Evolutionary conservation across 2,888 invertebrate genomes (phyloP), one percentile per base, ranked within the genome.

Genomic region (Leptinotarsa haldemani): DNA sequence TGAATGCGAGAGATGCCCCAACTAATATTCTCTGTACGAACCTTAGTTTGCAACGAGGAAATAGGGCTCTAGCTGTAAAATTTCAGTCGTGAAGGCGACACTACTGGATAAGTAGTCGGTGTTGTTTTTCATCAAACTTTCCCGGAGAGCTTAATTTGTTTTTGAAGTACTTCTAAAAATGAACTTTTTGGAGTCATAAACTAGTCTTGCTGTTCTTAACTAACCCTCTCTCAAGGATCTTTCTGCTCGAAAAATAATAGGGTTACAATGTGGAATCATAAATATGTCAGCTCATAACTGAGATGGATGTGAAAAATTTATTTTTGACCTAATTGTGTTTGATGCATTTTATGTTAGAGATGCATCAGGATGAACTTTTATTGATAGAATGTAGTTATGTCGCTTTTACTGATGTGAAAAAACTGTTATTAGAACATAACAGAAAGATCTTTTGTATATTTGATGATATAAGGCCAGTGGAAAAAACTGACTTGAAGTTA

Each of bases 111-210:
- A 78, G 69, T 78, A 71, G 69, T 73, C 58, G 56, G 72, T 74
- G 70, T 75, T 80, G 77, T 79, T 78, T 79, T 79, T 78, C 77
- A 76, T 76, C 67, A 74, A 77, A 79, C 74, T 78, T 79, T 76
- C 73, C 65, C 74, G 77, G 47, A 61, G 75, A 79, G 74, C 75
- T 77, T 79, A 79, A 79, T 80, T 80, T 79, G 78, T 77, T 77
- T 79, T 77, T 78, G 74, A 77, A 70, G 69, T 77, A 79, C 75
- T 79, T 77, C 75, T 53, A 20, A 58, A 65, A 73, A 40, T 56
- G 65, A 40, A 65, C 73, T 69, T 61, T 61, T 61, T 30, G 58
- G 16, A 61, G 73, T 65, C 65, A 61, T 69, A 65, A 69, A 68
- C 56, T 56, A 68, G 15, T 68, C n/a, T 68, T 56, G 68, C 53